Conservation (phyloP, 2,113 vertebrate species). For the Sporophila hypoxantha region DNA sequence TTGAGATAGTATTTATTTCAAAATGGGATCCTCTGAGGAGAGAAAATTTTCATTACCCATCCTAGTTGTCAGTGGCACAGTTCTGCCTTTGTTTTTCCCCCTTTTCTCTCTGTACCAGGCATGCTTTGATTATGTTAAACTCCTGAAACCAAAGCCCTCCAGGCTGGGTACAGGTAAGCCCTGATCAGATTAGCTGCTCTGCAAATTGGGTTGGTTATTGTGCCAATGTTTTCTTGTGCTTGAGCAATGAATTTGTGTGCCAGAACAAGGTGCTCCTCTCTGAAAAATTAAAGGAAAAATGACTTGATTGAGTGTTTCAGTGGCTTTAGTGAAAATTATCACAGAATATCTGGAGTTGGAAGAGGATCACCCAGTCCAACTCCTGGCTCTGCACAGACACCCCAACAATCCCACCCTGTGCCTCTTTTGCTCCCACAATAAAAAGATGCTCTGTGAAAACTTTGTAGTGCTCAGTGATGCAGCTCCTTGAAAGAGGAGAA, state of each 20-base stretch:
- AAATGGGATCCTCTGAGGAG: background rate
- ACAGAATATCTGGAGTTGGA: background rate
- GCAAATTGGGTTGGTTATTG: background rate
- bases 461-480: fast-evolving
- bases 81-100: background rate
- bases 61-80: background rate
- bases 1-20: background rate
- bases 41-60: background rate
- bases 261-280: background rate
- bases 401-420: background rate
- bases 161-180: conserved; percentile 39
- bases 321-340: background rate
- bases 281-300: background rate
- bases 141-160: background rate
- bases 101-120: background rate
- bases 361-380: background rate
- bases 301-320: background rate
- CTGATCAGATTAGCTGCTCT: background rate
- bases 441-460: background rate
- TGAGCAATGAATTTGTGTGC: background rate
- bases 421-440: background rate
- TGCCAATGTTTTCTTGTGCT: background rate
- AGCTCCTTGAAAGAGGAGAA: background rate
- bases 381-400: background rate
- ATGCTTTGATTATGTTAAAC: background rate